These are phyloP conservation scores for Mimumesa dahlbomi DNA, from an alignment of 2,888 invertebrate genomes.

Conservation along the genomic window DNA sequence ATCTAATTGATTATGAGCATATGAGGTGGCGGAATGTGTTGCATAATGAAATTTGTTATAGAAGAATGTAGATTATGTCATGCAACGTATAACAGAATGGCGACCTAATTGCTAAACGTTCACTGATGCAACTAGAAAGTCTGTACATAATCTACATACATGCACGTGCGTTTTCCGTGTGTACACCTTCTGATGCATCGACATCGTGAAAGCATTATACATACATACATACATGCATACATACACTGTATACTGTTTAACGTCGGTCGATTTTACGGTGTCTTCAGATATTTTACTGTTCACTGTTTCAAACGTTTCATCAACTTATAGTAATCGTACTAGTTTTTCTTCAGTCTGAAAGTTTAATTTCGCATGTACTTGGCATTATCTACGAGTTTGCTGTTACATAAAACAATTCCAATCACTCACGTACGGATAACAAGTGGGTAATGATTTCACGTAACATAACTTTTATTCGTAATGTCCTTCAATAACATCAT, in stretches of 20 bases:
- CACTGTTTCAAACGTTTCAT: no score
- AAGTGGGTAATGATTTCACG: conserved; percentile 7
- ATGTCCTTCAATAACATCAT: conserved; percentile 2
- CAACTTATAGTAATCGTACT: no score
- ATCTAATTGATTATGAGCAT: conserved; percentile 10
- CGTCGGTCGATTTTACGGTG: background rate
- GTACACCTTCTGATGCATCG: conserved; percentile 8
- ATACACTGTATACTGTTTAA: no score
- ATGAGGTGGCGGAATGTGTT: background rate
- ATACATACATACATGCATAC: no score
- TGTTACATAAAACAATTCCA: no score
- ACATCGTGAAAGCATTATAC: background rate
- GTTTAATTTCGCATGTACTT: no score
- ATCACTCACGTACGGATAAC: background rate
- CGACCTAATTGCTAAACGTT: conserved; percentile 37
- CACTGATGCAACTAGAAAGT: conserved; percentile 30
- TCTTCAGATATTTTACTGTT: background rate
- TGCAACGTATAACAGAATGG: conserved; percentile 21
- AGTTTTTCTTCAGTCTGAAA: no score
- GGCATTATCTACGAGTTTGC: no score
- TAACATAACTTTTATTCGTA: conserved; percentile 12
- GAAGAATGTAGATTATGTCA: conserved; percentile 45
- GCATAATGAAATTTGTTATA: conserved; percentile 22
- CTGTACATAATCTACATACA: conserved; percentile 7
- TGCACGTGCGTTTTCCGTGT: background rate